phyloP scores from a whole-genome alignment of 2,797 vertebrate genomes.

The Girardinus metallicus region DNA sequence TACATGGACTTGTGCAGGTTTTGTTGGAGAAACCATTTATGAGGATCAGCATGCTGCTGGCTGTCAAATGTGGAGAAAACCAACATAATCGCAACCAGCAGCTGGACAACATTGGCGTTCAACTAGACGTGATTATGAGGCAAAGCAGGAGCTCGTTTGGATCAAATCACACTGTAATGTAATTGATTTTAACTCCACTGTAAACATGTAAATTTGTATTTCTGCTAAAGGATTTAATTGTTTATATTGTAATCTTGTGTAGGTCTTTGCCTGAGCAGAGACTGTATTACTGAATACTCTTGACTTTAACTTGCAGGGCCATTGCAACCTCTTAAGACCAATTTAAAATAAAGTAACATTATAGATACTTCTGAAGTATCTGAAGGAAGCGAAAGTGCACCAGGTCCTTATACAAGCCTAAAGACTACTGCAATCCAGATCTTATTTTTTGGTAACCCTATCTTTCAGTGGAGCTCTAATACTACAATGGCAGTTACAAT shows the following conservation, averaged over 20 bases:
- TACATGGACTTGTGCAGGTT: conserved; percentile 46
- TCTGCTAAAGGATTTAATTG: conserved; percentile 81
- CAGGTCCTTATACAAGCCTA: conserved; percentile 76
- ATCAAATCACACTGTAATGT: conserved; percentile 79
- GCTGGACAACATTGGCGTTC: conserved; percentile 44
- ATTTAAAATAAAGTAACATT: conserved; percentile 43
- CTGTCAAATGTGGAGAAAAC: conserved; percentile 32
- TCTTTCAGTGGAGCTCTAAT: conserved; percentile 58
- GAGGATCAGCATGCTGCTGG: conserved; percentile 44
- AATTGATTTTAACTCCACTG: conserved; percentile 80
- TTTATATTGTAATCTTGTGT: conserved; percentile 79
- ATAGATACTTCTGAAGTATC: conserved; percentile 64
- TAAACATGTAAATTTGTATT: conserved; percentile 84
- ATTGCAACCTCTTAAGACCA: conserved; percentile 67
- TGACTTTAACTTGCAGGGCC: conserved; percentile 70
- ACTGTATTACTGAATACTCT: conserved; percentile 71
- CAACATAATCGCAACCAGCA: conserved; percentile 48
- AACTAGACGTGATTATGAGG: conserved; percentile 45
- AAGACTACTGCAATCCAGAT: conserved; percentile 75
- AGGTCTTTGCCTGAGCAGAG: conserved; percentile 72
- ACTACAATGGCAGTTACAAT: conserved; percentile 25
- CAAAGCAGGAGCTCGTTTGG: conserved; percentile 60
- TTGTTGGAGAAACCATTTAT: conserved; percentile 29
- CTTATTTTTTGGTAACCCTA: conserved; percentile 71
- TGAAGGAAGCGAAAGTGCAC: conserved; percentile 71